phyloP scores from a whole-genome alignment of 53 echinoderm and acorn worm species.

The Apostichopus leukothele region DNA sequence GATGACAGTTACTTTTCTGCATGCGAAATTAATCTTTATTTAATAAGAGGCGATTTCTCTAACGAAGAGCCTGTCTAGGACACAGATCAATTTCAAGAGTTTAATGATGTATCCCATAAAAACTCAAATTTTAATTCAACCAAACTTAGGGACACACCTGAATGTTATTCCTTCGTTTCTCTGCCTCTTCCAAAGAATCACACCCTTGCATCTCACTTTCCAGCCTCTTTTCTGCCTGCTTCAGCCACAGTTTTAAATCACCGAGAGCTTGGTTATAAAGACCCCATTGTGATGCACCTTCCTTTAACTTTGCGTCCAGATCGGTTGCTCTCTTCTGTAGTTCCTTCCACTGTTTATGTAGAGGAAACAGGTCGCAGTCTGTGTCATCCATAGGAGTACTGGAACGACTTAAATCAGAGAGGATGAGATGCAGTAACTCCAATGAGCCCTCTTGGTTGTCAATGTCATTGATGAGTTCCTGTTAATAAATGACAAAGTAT shows the following conservation, averaged over 20 bases:
- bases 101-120: too few relatives aligned
- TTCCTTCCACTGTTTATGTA: conserved; percentile 57
- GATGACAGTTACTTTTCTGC: too few relatives aligned
- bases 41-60: too few relatives aligned
- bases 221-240: conserved; percentile 50
- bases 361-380: conserved; percentile 9
- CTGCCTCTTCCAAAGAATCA: conserved; percentile 10
- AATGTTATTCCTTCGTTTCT: neutral
- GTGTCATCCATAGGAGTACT: neutral
- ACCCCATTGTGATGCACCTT: conserved; percentile 60
- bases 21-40: too few relatives aligned
- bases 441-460: conserved; percentile 11
- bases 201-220: conserved; percentile 25
- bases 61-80: too few relatives aligned
- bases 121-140: too few relatives aligned
- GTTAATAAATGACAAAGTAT: neutral
- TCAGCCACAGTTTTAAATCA: conserved; percentile 68
- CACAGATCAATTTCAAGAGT: too few relatives aligned
- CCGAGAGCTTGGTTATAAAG: conserved; percentile 55
- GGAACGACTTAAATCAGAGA: neutral
- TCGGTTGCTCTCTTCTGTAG: conserved; percentile 47
- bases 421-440: conserved; percentile 7
- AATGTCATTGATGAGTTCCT: conserved; percentile 29
- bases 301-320: conserved; percentile 50
- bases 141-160: neutral